Base-by-base conservation (phyloP, 2,888 invertebrate genomes). In the Dicyrtomina minuta region DNA sequence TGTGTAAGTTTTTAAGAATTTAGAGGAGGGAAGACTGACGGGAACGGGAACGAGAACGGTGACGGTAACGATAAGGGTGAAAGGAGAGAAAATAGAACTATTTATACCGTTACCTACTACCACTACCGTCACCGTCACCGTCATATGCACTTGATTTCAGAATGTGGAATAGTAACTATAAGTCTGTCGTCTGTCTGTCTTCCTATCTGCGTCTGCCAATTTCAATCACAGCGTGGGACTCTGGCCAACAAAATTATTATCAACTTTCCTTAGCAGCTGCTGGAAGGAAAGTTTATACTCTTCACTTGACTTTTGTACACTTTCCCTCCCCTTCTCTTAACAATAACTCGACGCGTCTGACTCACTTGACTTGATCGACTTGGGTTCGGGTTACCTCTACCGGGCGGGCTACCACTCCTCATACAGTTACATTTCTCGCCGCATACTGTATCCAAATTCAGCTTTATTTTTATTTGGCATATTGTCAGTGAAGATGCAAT, bases 241-340 rank as follows among this genome's bases (percentile, higher is more conserved):
- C 2, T 26, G 43, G 43, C 49, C 62, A 62, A 33, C n/a, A 62
- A 62, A 62, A 62, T 62, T 62, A 62, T 62, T 62, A 62, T 22
- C 46, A 62, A 44, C 22, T 62, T 62, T 62, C 49, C 44, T 8
- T n/a, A 33, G 4, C 33, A 33, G 8, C 3, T 5, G 33, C 33
- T 49, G 26, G 49, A n/a, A 49, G 62, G 62, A 62, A 49, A 62
- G 27, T 49, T 62, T 33, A 12, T 26, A 46, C 62, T 49, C 33
- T 33, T 33, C 33, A 5, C 33, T 62, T 62, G 62, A 62, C 46
- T 61, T 24, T 12, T 46, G 26, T 49, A 22, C 27, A 8, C 24
- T 49, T 27, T 22, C 46, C 20, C 62, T 24, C 17, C 5, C 27
- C 2, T 46, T 27, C 15, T 24, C 33, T 51, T 20, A 10, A 17